These are phyloP conservation scores for Asteroscopus sphinx DNA, from an alignment of 2,888 invertebrate species.

Conservation along the genomic window DNA sequence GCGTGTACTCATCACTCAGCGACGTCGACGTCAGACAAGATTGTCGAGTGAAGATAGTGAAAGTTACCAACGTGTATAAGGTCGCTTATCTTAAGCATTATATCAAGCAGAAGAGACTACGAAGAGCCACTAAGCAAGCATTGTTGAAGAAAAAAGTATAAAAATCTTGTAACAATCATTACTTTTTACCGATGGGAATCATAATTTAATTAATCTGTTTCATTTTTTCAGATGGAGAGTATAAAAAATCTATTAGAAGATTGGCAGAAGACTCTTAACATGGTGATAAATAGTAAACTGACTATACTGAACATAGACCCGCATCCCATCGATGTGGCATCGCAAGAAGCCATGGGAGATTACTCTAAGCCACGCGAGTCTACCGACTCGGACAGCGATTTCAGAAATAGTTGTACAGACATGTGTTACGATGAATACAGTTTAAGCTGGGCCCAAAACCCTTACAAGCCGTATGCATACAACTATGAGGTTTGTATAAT, in stretches of 20 bases:
- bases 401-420: constrained; percentile 66
- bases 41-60: constrained; percentile 80
- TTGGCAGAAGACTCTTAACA: constrained; percentile 81
- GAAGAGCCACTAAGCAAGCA: constrained; percentile 76
- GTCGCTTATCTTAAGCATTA: constrained; percentile 82
- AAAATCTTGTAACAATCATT: background rate
- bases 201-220: background rate
- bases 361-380: constrained; percentile 74
- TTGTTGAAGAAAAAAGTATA: constrained; percentile 79
- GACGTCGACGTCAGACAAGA: constrained; percentile 72
- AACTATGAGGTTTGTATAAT: constrained; percentile 67
- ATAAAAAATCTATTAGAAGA: constrained; percentile 79
- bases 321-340: constrained; percentile 70
- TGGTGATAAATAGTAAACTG: constrained; percentile 77
- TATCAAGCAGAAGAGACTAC: constrained; percentile 80
- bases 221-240: constrained; percentile 74
- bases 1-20: constrained; percentile 73
- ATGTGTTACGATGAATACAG: constrained; percentile 72
- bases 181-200: background rate
- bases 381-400: constrained; percentile 75
- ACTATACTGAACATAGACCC: constrained; percentile 70
- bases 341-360: constrained; percentile 82
- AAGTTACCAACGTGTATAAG: constrained; percentile 84
- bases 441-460: constrained; percentile 70
- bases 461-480: constrained; percentile 64